Percentiles rank a stretch among this genome's conserved stretches.
phyloP scores from a whole-genome alignment of 2,113 vertebrate genomes.

The Oxyura jamaicensis region DNA sequence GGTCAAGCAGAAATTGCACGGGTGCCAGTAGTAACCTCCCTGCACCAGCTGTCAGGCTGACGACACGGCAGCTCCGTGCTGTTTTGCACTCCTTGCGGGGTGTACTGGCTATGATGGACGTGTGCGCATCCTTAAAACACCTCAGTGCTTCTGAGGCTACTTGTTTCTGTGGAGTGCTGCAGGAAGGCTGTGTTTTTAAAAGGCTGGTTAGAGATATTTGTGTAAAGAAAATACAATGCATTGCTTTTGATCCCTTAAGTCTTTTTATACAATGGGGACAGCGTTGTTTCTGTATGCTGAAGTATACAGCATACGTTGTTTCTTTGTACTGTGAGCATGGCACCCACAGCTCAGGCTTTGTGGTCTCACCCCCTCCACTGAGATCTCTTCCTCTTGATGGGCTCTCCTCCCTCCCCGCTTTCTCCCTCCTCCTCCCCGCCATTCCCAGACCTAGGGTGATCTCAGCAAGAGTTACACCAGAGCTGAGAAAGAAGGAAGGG shows the following conservation, averaged over 20 bases:
- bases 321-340: fast-evolving
- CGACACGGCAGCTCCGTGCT: fast-evolving
- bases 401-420: neutral
- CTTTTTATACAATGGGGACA: neutral
- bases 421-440: neutral
- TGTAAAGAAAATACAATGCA: neutral
- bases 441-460: neutral
- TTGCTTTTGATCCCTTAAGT: neutral
- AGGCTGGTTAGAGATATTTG: neutral
- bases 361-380: neutral
- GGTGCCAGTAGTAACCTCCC: neutral
- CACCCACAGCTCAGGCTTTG: neutral
- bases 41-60: neutral
- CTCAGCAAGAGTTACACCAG: neutral
- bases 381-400: neutral
- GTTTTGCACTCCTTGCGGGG: neutral
- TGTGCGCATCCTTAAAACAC: neutral
- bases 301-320: too few species aligned
- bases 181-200: neutral
- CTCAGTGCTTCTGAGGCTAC: neutral
- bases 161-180: neutral
- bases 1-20: neutral
- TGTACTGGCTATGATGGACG: fast-evolving
- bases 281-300: neutral
- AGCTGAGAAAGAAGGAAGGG: neutral